Evolutionary conservation across 1,140 invertebrate genomes (phyloP).

Genomic region (Drosophila bipectinata): DNA sequence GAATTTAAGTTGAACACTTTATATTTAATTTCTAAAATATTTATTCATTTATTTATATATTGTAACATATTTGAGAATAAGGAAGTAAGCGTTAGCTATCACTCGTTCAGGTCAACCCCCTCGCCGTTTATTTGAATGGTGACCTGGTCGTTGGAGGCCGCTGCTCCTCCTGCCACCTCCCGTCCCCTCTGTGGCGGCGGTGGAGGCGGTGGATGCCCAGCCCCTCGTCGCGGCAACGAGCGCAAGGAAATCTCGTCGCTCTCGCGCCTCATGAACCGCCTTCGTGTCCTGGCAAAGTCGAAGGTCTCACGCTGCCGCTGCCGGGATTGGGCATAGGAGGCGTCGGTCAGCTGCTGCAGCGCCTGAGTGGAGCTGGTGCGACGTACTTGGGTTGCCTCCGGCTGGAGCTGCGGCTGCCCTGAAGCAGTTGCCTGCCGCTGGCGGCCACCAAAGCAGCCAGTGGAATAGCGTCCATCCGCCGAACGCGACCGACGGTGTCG

Average conservation of each 20-base stretch:
- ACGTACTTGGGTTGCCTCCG: conserved; percentile 19
- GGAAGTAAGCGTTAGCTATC: conserved; percentile 16
- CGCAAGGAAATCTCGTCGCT: conserved; percentile 69
- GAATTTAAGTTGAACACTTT: background rate
- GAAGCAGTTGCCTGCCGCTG: conserved; percentile 30
- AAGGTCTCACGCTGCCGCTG: conserved; percentile 66
- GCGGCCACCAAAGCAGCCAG: conserved; percentile 65
- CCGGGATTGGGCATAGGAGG: conserved; percentile 68
- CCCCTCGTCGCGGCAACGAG: conserved; percentile 24
- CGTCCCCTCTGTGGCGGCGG: conserved; percentile 9
- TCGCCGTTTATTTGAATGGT: conserved; percentile 77
- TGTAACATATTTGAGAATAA: background rate
- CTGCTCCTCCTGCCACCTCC: conserved; percentile 16
- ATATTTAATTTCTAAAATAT: conserved; percentile 1
- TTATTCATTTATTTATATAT: conserved; percentile 20
- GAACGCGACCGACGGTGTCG: conserved; percentile 73
- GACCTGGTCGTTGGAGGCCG: conserved; percentile 40
- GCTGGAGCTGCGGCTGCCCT: conserved; percentile 6
- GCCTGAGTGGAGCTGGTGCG: conserved; percentile 56
- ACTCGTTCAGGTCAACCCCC: conserved; percentile 69
- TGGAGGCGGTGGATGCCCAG: background rate
- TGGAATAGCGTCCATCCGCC: conserved; percentile 75
- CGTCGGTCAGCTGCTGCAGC: conserved; percentile 64
- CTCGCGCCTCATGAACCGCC: conserved; percentile 61
- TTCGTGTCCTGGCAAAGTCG: conserved; percentile 66